A percentile compares a stretch with the other conserved stretches of the same genome.
Conservation (phyloP, 53 echinoderm and acorn worm species). For the Luidia sarsii region DNA sequence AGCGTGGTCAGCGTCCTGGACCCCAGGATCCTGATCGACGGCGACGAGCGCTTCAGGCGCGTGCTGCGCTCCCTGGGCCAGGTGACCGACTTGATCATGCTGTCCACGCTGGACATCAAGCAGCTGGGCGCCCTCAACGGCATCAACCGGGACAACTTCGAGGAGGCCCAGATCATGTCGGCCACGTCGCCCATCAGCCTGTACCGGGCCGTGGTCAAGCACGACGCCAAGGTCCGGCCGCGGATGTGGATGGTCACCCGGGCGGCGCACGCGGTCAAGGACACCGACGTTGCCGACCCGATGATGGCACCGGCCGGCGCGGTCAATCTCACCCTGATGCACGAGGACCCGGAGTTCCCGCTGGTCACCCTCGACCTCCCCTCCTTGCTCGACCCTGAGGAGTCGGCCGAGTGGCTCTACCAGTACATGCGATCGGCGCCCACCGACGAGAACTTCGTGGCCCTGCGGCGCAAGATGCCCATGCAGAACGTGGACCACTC, state of each 20-base stretch:
- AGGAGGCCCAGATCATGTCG: conserved; percentile 79
- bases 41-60: conserved; percentile 86
- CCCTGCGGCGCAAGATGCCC: conserved; percentile 83
- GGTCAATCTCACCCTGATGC: conserved; percentile 88
- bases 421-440: conserved; percentile 95
- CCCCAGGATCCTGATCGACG: conserved; percentile 84
- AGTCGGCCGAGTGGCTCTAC: conserved; percentile 93
- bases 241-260: conserved; percentile 85
- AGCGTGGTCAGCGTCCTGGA: conserved; percentile 97
- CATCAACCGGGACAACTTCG: conserved; percentile 81
- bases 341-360: conserved; percentile 94
- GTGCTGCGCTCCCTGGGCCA: conserved; percentile 88
- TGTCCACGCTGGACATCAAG: conserved; percentile 84
- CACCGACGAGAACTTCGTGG: conserved; percentile 87
- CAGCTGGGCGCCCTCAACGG: conserved; percentile 69
- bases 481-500: conserved; percentile 79
- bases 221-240: conserved; percentile 82
- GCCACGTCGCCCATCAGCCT: conserved; percentile 86
- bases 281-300: conserved; percentile 87
- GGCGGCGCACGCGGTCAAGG: conserved; percentile 89
- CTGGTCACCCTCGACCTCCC: conserved; percentile 89
- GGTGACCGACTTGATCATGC: conserved; percentile 88
- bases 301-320: conserved; percentile 89
- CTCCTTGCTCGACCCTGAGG: conserved; percentile 74
- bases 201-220: conserved; percentile 79